Conservation (phyloP, 2,113 vertebrate genomes). For the Scomber japonicus region DNA sequence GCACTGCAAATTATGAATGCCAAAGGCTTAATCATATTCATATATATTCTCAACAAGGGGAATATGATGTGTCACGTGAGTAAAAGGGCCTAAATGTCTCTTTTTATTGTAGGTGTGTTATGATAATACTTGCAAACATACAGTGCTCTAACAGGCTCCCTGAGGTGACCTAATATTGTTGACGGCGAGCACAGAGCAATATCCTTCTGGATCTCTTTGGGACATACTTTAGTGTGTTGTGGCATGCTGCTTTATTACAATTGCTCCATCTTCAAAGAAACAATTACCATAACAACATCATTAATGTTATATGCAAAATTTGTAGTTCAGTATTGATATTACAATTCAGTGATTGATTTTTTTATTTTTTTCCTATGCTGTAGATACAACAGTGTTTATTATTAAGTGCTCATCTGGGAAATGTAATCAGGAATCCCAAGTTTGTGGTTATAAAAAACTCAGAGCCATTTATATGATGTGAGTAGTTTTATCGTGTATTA, state of each 20-base stretch:
- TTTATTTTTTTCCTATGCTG: conserved; percentile 25
- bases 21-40: conserved; percentile 80
- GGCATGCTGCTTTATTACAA: conserved; percentile 47
- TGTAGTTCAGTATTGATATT: conserved; percentile 29
- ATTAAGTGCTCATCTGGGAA: conserved; percentile 15
- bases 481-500: neutral
- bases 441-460: conserved; percentile 10
- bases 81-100: conserved; percentile 66
- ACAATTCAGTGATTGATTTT: conserved; percentile 56
- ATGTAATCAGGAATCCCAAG: conserved; percentile 23
- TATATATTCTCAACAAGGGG: conserved; percentile 69
- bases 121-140: conserved; percentile 72
- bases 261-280: conserved; percentile 48
- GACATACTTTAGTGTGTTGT: conserved; percentile 52
- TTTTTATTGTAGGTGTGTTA: conserved; percentile 70
- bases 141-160: conserved; percentile 80
- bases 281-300: conserved; percentile 50
- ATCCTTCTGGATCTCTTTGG: conserved; percentile 69
- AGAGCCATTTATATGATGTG: neutral
- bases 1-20: conserved; percentile 79
- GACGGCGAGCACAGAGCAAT: conserved; percentile 75
- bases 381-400: neutral
- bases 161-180: conserved; percentile 69
- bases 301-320: conserved; percentile 49
- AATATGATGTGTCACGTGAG: conserved; percentile 65